Evolutionary conservation across 2,113 vertebrate genomes (phyloP).

Genomic region (Myanophis thanlyinensis): DNA sequence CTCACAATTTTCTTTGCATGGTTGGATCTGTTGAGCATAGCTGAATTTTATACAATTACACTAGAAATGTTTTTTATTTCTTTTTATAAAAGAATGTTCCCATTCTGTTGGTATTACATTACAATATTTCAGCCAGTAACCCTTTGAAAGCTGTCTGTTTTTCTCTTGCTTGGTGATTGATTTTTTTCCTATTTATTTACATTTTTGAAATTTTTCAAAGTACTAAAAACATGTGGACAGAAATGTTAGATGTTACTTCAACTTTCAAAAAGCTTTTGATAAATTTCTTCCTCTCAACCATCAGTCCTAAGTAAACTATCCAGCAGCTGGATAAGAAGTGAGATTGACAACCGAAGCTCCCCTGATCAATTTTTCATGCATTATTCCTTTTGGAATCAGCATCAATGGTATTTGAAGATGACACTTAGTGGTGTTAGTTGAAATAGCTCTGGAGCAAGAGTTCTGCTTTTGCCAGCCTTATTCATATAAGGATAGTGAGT

Average conservation of each 20-base stretch:
- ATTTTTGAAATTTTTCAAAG: not conserved
- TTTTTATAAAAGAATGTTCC: not conserved
- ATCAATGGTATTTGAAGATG: not conserved
- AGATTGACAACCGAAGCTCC: not conserved
- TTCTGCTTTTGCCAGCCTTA: not conserved
- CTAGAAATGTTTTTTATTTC: slow-evolving; percentile 2
- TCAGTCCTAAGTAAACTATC: not conserved
- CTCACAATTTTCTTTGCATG: not conserved
- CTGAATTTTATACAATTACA: not conserved
- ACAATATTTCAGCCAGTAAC: slow-evolving; percentile 6
- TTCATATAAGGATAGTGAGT: not conserved
- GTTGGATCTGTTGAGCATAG: not conserved
- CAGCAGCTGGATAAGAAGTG: not conserved
- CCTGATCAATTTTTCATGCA: not conserved
- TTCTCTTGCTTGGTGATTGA: not conserved
- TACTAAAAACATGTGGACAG: not conserved
- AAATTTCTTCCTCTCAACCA: not conserved
- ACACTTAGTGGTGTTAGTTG: not conserved
- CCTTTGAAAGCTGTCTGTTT: not conserved
- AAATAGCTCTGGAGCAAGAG: not conserved
- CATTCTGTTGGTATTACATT: slow-evolving; percentile 6
- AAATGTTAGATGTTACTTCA: not conserved
- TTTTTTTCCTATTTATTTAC: not conserved
- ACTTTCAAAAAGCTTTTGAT: not conserved
- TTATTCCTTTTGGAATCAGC: not conserved